Evolutionary conservation across 1,140 invertebrate genomes (phyloP), one percentile per base, ranked within the genome.

Genomic region (Colletes latitarsis): DNA sequence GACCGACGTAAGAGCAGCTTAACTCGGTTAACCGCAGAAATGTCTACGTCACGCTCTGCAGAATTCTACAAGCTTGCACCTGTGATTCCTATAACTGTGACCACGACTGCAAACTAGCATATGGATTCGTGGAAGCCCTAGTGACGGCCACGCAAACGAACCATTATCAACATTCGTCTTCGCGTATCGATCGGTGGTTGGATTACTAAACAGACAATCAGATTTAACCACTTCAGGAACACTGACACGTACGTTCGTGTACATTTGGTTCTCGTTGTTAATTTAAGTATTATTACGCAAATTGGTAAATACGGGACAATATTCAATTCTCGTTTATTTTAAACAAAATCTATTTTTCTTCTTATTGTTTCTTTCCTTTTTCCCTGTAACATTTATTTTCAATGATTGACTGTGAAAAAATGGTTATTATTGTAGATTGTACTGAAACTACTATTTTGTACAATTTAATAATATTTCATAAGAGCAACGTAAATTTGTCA

Each of bases 1-100:
- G 60, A 57, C 78, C 58, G 72, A 77, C 62, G 67, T 17, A 60
- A 70, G 72, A 82, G 83, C 77, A 58, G 57, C 67, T 77, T 74
- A 85, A 81, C 69, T 80, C 58, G 87, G 87, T 86, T 88, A 86
- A 88, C 87, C 88, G 46, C 83, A 70, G 67, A 77, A 74, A 85
- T 81, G 70, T 68, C 76, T 88, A 84, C 76, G 82, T 89, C 78
- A 86, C 70, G 82, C 73, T 84, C 74, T 57, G 73, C 49, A 78
- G 72, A 84, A 88, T 87, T 79, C 76, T 80, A 75, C 80, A 81
- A 76, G 73, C 67, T 80, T 73, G 60, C 84, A 85, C 82, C 75
- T 84, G 78, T 78, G 76, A 75, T 74, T 79, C 68, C 76, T 60
- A 60, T 75, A 86, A 81, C 71, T 67, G 69, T 82, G 72, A 82